Conservation (phyloP, 2,888 invertebrate species). For the Tenthredo scrophulariae region DNA sequence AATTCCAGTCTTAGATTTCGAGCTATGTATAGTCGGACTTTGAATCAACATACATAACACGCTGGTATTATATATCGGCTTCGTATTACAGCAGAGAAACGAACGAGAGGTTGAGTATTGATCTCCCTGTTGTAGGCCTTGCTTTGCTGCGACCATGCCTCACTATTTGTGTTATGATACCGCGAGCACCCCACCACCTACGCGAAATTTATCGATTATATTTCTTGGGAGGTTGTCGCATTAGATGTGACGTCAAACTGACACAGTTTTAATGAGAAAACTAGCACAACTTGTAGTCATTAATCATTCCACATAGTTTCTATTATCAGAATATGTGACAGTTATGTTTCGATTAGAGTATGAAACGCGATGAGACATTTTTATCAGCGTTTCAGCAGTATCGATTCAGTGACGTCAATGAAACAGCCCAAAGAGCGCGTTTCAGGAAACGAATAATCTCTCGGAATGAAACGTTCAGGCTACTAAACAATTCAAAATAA, state of each 20-base stretch:
- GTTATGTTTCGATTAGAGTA: not conserved
- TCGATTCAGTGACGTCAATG: conserved; percentile 11
- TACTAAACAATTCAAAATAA: not conserved
- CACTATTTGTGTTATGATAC: conserved; percentile 48
- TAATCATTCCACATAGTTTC: not conserved
- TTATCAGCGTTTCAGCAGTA: not conserved
- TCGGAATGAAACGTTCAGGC: not conserved
- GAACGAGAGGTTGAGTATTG: conserved; percentile 37
- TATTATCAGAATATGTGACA: not conserved
- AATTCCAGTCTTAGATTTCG: not conserved
- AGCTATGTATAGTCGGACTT: not conserved
- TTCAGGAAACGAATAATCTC: not conserved
- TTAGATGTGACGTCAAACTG: conserved; percentile 3
- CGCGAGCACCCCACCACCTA: not conserved
- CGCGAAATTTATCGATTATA: conserved; percentile 45
- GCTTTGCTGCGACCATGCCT: conserved; percentile 31
- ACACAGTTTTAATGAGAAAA: not conserved
- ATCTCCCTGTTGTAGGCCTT: not conserved
- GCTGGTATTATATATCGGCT: not conserved
- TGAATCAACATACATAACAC: not conserved
- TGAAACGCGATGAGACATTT: not conserved
- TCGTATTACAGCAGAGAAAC: not conserved
- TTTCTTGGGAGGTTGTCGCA: not conserved
- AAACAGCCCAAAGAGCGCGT: not conserved
- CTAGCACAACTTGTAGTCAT: not conserved